Base-by-base conservation (phyloP, 2,113 vertebrate genomes). In the Noturus placidus region DNA sequence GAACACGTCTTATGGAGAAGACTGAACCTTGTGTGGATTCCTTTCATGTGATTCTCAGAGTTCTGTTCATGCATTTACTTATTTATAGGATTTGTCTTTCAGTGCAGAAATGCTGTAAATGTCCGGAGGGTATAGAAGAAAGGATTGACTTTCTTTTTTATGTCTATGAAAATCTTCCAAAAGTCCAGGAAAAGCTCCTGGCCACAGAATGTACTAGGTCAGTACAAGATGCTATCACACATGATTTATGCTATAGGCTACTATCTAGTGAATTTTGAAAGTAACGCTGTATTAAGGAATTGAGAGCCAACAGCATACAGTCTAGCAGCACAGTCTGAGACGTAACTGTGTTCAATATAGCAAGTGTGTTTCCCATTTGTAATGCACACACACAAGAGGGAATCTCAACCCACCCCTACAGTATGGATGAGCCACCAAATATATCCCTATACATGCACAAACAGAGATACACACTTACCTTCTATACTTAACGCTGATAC, bases 381-480 rank as follows among this genome's bases (percentile, higher is more conserved):
- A 3, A 19, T 1, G 15, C 14, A 19, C 30, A 65, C 15, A 17
- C 65, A 5, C 0, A 69, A 70, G 67, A 70, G 15, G 10, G 3
- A 74, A 42, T 11, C 42, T 74, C 20, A 74, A 38, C 17, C 3
- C 1, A 2, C 38, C 72, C 35, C 38, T 25, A 46, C 42, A 46
- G 42, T 42, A 46, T 46, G 30, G 19, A 74, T 38, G 35, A 74
- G 7, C 35, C 70, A 76, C 38, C 9, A 74, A 42, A 52, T 15
- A 52, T 19, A 52, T n/a, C 13, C 46, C 25, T 52, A 3, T 14
- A 52, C 14, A 15, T 15, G 6, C 25, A 52, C 27, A 30, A 88
- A 30, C 70, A 89, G 6, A 15, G 35, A 76, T 33, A 88, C 56
- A 38, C 84, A 72, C 54, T 78, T 83, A 89, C 77, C 67, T 80